phyloP scores from a whole-genome alignment of 2,888 invertebrate genomes.

The Acleris laterana region DNA sequence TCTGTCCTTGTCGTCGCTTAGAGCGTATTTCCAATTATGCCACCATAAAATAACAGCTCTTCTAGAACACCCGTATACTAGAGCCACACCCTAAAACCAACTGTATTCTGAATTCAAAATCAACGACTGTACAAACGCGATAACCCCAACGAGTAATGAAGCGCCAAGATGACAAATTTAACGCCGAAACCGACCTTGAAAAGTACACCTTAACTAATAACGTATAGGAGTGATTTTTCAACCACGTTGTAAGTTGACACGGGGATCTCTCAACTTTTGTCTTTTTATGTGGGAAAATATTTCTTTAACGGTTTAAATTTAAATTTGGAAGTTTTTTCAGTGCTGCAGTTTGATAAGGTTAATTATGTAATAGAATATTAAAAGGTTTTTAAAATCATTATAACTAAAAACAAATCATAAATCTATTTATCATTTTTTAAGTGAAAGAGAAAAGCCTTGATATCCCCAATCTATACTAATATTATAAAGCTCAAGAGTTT shows the following conservation, averaged over 20 bases:
- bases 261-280: background rate
- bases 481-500: too few relatives aligned
- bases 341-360: too few relatives aligned
- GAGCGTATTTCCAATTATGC: too few relatives aligned
- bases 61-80: conserved; percentile 7
- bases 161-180: conserved; percentile 25
- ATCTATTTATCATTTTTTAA: too few relatives aligned
- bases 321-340: too few relatives aligned
- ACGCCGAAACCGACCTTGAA: background rate
- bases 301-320: too few relatives aligned
- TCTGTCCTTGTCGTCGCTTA: too few relatives aligned
- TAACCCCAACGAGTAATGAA: conserved; percentile 34
- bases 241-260: background rate
- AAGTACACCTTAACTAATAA: conserved; percentile 10
- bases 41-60: background rate
- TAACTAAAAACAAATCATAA: too few relatives aligned
- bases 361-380: too few relatives aligned
- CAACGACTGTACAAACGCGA: conserved; percentile 34
- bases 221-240: background rate
- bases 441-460: too few relatives aligned
- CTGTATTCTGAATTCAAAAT: conserved; percentile 36
- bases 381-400: too few relatives aligned
- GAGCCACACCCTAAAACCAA: conserved; percentile 12
- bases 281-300: background rate
- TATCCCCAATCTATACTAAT: too few relatives aligned